These are phyloP conservation scores for Eustalomyia histrio DNA, from an alignment of 2,888 invertebrate species.

Conservation along the genomic window DNA sequence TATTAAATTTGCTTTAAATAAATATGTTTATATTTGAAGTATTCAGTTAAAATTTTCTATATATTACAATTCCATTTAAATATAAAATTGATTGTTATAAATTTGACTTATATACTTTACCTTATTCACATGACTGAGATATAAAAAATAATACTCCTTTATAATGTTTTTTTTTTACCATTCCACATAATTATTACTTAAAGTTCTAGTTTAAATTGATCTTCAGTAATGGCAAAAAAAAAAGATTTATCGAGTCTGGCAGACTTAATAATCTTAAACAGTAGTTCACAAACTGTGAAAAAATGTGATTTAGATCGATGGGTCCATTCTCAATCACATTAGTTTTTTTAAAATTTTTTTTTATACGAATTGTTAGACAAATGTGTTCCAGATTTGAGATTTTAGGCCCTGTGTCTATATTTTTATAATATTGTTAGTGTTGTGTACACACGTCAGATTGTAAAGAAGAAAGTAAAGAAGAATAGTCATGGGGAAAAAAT, in stretches of 20 bases:
- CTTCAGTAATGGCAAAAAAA: not conserved
- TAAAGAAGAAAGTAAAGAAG: no score
- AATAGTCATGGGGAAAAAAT: no score
- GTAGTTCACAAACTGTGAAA: not conserved
- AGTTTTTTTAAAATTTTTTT: no score
- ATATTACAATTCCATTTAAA: not conserved
- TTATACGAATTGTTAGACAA: no score
- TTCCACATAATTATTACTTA: conserved; percentile 8
- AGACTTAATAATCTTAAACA: not conserved
- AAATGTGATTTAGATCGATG: not conserved
- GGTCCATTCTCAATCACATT: no score
- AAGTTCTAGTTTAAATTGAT: conserved; percentile 22
- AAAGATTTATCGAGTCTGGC: not conserved
- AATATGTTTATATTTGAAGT: no score
- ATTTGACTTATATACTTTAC: conserved; percentile 24
- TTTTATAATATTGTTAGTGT: no score
- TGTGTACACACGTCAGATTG: no score
- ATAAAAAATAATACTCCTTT: not conserved
- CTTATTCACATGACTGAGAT: conserved; percentile 3
- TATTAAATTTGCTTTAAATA: no score
- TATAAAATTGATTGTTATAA: conserved; percentile 19
- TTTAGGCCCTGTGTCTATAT: no score
- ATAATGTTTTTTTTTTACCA: not conserved
- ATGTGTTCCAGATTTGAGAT: no score
- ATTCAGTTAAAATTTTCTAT: no score